phyloP scores from a whole-genome alignment of 2,113 vertebrate genomes.

The Megaceryle torquata region DNA sequence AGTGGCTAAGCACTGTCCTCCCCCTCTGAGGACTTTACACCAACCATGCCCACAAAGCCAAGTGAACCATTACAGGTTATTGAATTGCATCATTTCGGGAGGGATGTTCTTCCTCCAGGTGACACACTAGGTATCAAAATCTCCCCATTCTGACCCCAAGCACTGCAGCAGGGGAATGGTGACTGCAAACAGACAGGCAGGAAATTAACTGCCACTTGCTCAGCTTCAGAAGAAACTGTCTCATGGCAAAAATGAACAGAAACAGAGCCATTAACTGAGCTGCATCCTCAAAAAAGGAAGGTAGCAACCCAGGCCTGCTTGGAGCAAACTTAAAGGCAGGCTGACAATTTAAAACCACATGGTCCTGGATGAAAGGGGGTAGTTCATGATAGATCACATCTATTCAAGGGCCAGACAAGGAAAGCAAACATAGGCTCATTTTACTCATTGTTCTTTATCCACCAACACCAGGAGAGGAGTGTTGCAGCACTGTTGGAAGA shows the following conservation, averaged over 20 bases:
- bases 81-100: neutral
- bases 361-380: neutral
- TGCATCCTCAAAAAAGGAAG: neutral
- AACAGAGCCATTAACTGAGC: neutral
- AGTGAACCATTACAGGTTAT: neutral
- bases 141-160: neutral
- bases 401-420: conserved; percentile 37
- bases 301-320: neutral
- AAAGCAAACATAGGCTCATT: conserved; percentile 53
- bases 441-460: conserved; percentile 30
- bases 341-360: neutral
- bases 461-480: conserved; percentile 39
- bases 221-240: neutral
- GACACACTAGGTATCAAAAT: neutral
- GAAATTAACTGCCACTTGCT: neutral
- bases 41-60: neutral
- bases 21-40: neutral
- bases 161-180: neutral
- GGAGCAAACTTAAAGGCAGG: neutral
- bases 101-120: neutral
- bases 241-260: neutral
- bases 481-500: neutral
- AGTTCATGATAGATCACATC: conserved; percentile 18
- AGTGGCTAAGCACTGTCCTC: neutral
- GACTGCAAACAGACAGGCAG: neutral